phyloP scores from a whole-genome alignment of 2,113 vertebrate species.

The Ictidomys tridecemlineatus region DNA sequence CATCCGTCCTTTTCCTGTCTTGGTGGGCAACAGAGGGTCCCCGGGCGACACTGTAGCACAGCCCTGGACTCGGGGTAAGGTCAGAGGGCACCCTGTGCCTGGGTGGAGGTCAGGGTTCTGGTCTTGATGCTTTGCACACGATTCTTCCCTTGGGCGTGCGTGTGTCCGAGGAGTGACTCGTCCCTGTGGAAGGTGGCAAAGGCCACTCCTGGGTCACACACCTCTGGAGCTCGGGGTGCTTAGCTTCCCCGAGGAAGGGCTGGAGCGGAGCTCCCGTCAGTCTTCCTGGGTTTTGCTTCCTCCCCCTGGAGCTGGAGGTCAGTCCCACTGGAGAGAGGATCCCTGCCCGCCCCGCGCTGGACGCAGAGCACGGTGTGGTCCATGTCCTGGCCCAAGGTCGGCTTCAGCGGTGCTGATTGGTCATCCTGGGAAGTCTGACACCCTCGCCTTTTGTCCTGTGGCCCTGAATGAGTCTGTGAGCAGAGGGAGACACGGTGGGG shows the following conservation, averaged over 20 bases:
- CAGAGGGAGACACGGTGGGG: neutral
- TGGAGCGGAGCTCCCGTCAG: accelerated
- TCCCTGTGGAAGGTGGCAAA: accelerated
- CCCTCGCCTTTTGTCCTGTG: neutral
- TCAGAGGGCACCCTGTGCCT: neutral
- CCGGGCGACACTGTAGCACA: accelerated
- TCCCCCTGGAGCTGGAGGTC: neutral
- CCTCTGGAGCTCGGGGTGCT: neutral
- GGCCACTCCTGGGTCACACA: accelerated
- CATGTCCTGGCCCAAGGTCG: neutral
- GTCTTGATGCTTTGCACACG: neutral
- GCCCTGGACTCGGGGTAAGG: too few species aligned
- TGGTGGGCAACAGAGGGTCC: accelerated
- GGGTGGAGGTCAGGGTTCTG: accelerated
- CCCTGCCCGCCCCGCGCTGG: neutral
- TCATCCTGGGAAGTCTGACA: neutral
- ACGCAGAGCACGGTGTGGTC: accelerated
- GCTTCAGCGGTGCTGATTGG: neutral
- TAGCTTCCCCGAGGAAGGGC: neutral
- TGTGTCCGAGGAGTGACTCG: too few species aligned
- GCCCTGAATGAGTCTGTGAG: neutral
- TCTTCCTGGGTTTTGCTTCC: neutral
- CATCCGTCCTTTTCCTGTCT: neutral
- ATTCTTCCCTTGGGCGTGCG: neutral
- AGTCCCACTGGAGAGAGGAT: too few species aligned